These are phyloP conservation scores for Spatula versicolor DNA, from an alignment of 2,797 vertebrate species.

Conservation along the genomic window DNA sequence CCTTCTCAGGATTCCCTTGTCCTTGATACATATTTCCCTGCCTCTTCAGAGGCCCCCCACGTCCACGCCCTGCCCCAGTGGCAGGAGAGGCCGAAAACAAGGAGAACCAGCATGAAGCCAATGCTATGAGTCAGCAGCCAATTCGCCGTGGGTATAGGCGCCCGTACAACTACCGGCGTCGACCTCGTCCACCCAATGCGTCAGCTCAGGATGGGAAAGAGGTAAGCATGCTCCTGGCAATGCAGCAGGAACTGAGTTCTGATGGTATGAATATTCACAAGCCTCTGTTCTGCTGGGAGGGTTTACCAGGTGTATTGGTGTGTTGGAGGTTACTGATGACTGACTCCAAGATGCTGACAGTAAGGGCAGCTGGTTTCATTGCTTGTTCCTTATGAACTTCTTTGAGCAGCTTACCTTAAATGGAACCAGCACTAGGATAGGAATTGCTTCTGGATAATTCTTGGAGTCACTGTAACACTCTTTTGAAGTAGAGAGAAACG, in stretches of 20 bases:
- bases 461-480: not conserved
- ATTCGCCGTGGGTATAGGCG: slow-evolving; percentile 77
- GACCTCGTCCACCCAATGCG: slow-evolving; percentile 69
- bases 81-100: slow-evolving; percentile 80
- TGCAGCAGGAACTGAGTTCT: rapidly evolving
- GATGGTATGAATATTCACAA: not conserved
- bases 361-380: not conserved
- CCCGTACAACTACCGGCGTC: slow-evolving; percentile 80
- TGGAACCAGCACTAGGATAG: not conserved
- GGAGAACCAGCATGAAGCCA: slow-evolving; percentile 78
- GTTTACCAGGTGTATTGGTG: not conserved
- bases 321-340: not conserved
- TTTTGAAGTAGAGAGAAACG: not conserved
- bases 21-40: not conserved
- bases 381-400: not conserved
- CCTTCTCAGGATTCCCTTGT: not conserved
- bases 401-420: not conserved
- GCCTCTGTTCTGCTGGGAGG: not conserved
- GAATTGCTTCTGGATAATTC: not conserved
- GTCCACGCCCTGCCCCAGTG: slow-evolving; percentile 68
- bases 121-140: slow-evolving; percentile 68
- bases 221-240: not conserved
- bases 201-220: slow-evolving; percentile 78
- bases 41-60: slow-evolving; percentile 69
- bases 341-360: not conserved